Evolutionary conservation across 2,113 vertebrate genomes (phyloP), one percentile per base, ranked within the genome.

Genomic region (Tretioscincus oriximinensis): DNA sequence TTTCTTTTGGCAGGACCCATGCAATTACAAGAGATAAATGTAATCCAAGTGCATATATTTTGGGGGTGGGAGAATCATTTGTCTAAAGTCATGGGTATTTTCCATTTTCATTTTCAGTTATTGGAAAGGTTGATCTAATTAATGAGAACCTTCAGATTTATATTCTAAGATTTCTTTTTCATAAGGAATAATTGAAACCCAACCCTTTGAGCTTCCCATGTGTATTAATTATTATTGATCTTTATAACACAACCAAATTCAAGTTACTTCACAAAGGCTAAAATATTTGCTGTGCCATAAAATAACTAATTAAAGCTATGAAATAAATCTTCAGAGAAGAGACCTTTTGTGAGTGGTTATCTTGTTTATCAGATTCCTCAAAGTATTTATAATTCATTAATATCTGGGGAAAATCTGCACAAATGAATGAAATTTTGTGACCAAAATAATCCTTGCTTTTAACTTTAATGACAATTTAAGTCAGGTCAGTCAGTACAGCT

Each of bases 231-330:
- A 90, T 90, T 88, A 91, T 81, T 81, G 82, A 86, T 81, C n/a
- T 67, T 78, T 83, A 80, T 85, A 72, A 76, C 85, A 89, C 82
- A 92, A 82, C 84, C 85, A 77, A 54, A 82, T 85, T 85, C 20
- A 65, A 85, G 28, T 26, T 80, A 78, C 71, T 87, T 90, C 73
- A 28, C 63, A 84, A 86, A 74, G n/a, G 73, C 54, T 26, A 84
- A 78, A 84, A 78, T 77, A 28, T 81, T 88, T 82, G 41, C 9
- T 22, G 51, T 80, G n/a, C 85, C 87, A 88, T 86, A 86, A 86
- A 88, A 86, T 87, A 90, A 75, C 78, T 90, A 90, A 90, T 92
- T 88, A 91, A 84, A 65, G 90, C 88, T 83, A 54, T 20, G 86
- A 92, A 91, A 87, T 89, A 79, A 71, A 82, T 73, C 60, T 88